Percentiles rank a stretch among this genome's conserved stretches.
Evolutionary conservation across 2,113 vertebrate species (phyloP).

Genomic region (Rhinichthys klamathensis): DNA sequence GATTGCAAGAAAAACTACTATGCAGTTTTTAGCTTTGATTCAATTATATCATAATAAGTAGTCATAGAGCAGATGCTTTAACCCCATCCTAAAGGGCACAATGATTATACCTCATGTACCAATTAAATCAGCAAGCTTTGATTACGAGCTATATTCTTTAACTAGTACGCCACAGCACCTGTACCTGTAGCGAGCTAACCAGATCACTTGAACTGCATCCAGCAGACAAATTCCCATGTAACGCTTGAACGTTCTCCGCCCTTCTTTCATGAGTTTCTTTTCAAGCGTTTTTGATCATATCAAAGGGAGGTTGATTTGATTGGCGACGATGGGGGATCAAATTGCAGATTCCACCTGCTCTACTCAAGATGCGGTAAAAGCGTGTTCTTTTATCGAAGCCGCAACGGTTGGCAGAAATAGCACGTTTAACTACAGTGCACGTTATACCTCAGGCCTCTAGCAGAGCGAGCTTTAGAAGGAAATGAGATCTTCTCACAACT

Average conservation of each 20-base stretch:
- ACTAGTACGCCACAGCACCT: not conserved
- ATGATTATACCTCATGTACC: not conserved
- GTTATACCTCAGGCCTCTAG: not conserved
- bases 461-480: constrained; percentile 44
- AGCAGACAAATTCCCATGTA: not conserved
- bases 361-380: not conserved
- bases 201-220: not conserved
- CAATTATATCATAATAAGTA: not conserved
- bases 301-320: not conserved
- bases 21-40: too few relatives aligned
- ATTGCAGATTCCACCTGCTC: constrained; percentile 27
- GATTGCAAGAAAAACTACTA: too few relatives aligned
- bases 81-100: not conserved
- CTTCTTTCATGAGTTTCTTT: not conserved
- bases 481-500: constrained; percentile 49
- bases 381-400: constrained; percentile 13
- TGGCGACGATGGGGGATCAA: not conserved
- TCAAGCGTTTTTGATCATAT: not conserved
- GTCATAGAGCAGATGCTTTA: not conserved
- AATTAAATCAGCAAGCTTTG: not conserved
- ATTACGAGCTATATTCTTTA: not conserved
- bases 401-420: constrained; percentile 38
- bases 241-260: constrained; percentile 14
- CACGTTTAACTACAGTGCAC: constrained; percentile 13
- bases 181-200: not conserved